These are phyloP conservation scores for Aspidoscelis tigris DNA, from an alignment of 2,113 vertebrate genomes.

Conservation along the genomic window DNA sequence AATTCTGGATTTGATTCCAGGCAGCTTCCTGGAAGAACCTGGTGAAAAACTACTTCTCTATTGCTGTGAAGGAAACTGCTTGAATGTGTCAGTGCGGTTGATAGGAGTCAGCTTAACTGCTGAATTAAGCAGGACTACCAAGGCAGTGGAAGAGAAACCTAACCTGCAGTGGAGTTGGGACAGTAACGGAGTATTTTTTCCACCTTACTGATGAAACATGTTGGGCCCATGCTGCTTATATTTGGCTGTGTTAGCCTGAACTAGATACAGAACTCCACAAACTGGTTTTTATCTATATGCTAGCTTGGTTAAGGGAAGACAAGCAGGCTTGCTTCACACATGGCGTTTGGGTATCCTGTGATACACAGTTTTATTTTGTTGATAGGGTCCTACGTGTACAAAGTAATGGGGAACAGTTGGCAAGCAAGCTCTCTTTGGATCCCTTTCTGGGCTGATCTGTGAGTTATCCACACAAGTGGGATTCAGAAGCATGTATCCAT, in stretches of 20 bases:
- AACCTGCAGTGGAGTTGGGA: not conserved
- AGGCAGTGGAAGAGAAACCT: not conserved
- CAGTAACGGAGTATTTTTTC: not conserved
- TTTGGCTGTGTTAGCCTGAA: not conserved
- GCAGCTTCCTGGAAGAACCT: too few relatives aligned
- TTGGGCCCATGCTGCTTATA: not conserved
- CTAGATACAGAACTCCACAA: not conserved
- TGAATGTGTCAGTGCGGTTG: too few relatives aligned
- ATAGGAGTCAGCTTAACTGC: not conserved
- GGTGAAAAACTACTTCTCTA: too few relatives aligned
- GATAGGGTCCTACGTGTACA: too few relatives aligned
- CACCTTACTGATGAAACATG: not conserved
- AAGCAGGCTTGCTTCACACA: not conserved
- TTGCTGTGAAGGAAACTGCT: too few relatives aligned
- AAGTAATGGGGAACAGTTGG: too few relatives aligned
- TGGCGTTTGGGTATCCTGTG: too few relatives aligned
- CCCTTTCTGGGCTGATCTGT: not conserved
- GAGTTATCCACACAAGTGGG: not conserved
- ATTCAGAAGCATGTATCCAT: too few relatives aligned
- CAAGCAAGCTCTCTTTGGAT: not conserved
- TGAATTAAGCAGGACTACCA: not conserved
- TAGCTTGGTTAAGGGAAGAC: not conserved
- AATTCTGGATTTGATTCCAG: too few relatives aligned
- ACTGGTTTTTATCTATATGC: not conserved
- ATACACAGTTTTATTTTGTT: too few relatives aligned